A percentile compares a stretch with the other conserved stretches of the same genome.
Evolutionary conservation across 2,797 vertebrate species (phyloP).

Genomic region (Caiman crocodilus): DNA sequence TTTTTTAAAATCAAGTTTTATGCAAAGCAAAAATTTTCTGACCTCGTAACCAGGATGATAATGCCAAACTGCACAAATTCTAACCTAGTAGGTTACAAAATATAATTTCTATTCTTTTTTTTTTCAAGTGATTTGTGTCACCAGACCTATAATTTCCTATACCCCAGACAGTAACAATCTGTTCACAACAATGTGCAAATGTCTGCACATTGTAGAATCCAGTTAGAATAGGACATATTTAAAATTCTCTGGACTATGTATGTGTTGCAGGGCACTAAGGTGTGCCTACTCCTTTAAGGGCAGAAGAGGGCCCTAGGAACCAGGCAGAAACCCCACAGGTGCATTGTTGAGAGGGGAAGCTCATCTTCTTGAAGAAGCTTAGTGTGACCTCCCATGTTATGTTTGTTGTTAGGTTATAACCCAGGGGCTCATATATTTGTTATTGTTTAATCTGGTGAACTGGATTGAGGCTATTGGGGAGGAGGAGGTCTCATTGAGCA

Average conservation of each 20-base stretch:
- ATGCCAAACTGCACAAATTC: neutral
- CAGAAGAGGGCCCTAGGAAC: too few relatives aligned
- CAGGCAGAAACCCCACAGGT: too few relatives aligned
- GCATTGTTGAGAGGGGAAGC: too few relatives aligned
- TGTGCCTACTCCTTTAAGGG: too few relatives aligned
- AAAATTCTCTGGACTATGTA: neutral
- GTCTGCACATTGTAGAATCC: neutral
- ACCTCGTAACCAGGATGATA: conserved; percentile 31
- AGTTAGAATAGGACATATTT: neutral
- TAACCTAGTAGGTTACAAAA: conserved; percentile 18
- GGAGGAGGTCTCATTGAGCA: too few relatives aligned
- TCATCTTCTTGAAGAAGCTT: too few relatives aligned
- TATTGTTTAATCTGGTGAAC: too few relatives aligned
- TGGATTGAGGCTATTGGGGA: too few relatives aligned
- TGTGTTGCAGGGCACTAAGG: neutral
- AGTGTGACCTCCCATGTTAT: too few relatives aligned
- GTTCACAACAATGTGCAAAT: neutral
- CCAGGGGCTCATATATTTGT: too few relatives aligned
- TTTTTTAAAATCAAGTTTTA: conserved; percentile 43
- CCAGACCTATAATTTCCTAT: neutral
- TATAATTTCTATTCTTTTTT: neutral
- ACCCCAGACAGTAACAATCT: conserved; percentile 5
- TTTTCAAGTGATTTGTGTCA: neutral
- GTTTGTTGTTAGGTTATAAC: too few relatives aligned
- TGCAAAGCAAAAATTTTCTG: conserved; percentile 44